phyloP scores from a whole-genome alignment of 1,140 invertebrate species.

The Drosophila nannoptera region DNA sequence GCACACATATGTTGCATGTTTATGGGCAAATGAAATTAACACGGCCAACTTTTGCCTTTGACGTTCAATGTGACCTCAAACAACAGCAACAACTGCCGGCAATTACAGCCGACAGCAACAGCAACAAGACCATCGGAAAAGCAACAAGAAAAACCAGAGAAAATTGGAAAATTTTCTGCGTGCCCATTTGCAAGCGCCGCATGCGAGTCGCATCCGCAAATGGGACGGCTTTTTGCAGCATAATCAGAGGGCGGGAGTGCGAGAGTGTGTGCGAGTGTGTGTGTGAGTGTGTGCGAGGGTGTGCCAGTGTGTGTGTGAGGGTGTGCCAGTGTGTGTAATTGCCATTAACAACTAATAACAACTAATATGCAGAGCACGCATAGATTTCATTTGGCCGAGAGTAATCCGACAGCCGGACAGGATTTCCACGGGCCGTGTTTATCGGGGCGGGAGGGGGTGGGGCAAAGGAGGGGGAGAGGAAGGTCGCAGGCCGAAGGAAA shows the following conservation, averaged over 20 bases:
- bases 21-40: slow-evolving; percentile 73
- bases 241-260: slow-evolving; percentile 5
- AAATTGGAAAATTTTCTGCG: slow-evolving; percentile 51
- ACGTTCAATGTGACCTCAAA: slow-evolving; percentile 68
- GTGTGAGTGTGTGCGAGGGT: slow-evolving; percentile 24
- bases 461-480: too few species aligned
- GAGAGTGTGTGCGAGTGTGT: too few species aligned
- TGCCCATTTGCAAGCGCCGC: slow-evolving; percentile 4
- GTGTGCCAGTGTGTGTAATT: slow-evolving; percentile 25
- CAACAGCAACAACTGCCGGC: slow-evolving; percentile 47
- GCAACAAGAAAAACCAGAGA: slow-evolving; percentile 39
- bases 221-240: slow-evolving; percentile 21
- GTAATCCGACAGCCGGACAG: background rate
- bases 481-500: too few species aligned
- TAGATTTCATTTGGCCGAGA: background rate
- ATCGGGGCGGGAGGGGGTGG: background rate
- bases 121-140: slow-evolving; percentile 22
- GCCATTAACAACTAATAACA: slow-evolving; percentile 36
- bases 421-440: background rate
- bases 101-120: slow-evolving; percentile 41
- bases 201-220: slow-evolving; percentile 30
- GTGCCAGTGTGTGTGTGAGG: background rate
- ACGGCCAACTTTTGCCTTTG: slow-evolving; percentile 64
- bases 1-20: slow-evolving; percentile 73
- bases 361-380: slow-evolving; percentile 24